Evolutionary conservation across 2,888 invertebrate species (phyloP), one percentile per base, ranked within the genome.

Genomic region (Troides aeacus): DNA sequence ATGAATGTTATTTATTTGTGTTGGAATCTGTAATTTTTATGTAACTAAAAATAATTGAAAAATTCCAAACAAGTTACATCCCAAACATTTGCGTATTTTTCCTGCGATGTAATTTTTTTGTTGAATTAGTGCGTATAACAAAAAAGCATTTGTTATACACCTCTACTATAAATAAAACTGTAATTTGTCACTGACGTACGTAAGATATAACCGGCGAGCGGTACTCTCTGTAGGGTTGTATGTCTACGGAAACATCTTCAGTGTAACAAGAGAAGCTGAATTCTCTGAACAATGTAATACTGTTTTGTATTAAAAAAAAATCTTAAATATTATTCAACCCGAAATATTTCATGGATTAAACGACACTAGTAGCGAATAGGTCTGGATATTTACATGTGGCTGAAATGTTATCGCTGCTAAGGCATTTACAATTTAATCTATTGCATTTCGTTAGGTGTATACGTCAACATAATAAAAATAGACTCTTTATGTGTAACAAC

Each of bases 101-200:
- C n/a, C 0, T 36, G 60, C n/a, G 21, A 24, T 65, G 56, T 42
- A 46, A 30, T 58, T n/a, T n/a, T n/a, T n/a, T 50, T 1, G n/a
- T 8, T n/a, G n/a, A n/a, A 53, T 58, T 58, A 57, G 24, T 61
- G 42, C 50, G 57, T 7, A 18, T 50, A 50, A 42, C 23, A 50
- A 56, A 70, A 50, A 63, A 39, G 23, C 30, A 56, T 63, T 58
- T 50, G 58, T 42, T 61, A 53, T 70, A 36, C 58, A 60, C 63
- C 39, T 62, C 17, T 59, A 5, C 64, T 70, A 66, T 64, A 70
- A 64, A 70, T 70, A 66, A 60, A 70, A 30, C 21, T 50, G 57
- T 58, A 58, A 65, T 69, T 65, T 64, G 69, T 69, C 58, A 69
- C 65, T 53, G 64, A 60, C 68, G 60, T 56, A 61, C 62, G 30